Base-by-base conservation (phyloP, 37 sponge, comb jelly and placozoan species). In the Oopsacas minuta region DNA sequence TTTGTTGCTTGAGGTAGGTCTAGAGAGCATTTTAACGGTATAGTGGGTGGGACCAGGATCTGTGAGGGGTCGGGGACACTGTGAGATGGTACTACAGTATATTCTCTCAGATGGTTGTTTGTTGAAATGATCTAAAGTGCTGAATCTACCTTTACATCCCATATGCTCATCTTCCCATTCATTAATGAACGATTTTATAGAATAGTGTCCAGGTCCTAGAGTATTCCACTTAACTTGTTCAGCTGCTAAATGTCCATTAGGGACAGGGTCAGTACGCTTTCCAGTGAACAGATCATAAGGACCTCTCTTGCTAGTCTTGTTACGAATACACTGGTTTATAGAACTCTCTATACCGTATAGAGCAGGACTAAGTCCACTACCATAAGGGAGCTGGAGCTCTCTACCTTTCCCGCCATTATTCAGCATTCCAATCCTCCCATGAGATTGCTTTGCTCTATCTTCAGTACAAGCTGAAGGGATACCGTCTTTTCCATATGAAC, bases 201-300 rank as follows among this genome's bases (percentile, higher is more conserved):
- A 46, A 52, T 97, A 97, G 38, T 90, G 90, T 32, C 98, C 98
- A 23, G 98, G 98, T 0, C 91, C 91, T 51, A 97, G 53, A 61
- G 93, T 88, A 25, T 51, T 39, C 38, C 35, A 89, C 49, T 91
- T 82, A 23, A 86, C 38, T 83, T 90, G 86, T 20, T 52, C 37
- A 37, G 84, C 88, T 37, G 39, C 23, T 37, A 38, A 8, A 23
- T 46, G 49, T 35, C 36, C 30, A 37, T 42, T 0, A 0, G 36
- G 53, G 25, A 51, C 87, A 85, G 53, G 30, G 49, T 52, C 35
- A 0, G 53, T 84, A 37, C 98, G 83, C 23, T 92, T 87, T 17
- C 92, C 95, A 39, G 95, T 89, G 81, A 86, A 94, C 37, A 97
- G 86, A 32, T 97, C 98, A 37, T 97, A 97, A 0, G 98, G 98